Conservation (phyloP, 2,113 vertebrate species). For the Notechis scutatus region DNA sequence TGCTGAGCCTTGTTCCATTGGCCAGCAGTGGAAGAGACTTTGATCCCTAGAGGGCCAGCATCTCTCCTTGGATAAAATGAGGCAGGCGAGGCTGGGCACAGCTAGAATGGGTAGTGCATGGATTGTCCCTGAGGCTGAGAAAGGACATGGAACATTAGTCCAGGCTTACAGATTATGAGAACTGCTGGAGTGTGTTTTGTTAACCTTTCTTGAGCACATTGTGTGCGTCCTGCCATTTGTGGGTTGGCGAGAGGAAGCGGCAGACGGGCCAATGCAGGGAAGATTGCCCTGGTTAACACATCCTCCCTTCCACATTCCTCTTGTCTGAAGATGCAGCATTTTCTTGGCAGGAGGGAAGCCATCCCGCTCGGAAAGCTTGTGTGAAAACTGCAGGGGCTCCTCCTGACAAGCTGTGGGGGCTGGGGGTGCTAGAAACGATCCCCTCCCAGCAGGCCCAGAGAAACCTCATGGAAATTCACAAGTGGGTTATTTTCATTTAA, state of each 20-base stretch:
- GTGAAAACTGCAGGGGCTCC: not conserved
- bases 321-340: not conserved
- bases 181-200: not conserved
- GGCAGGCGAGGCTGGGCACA: not conserved
- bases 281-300: not conserved
- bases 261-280: not conserved
- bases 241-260: not conserved
- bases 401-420: not conserved
- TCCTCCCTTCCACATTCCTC: not conserved
- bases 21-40: not conserved
- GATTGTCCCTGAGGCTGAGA: not conserved
- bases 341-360: not conserved
- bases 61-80: not conserved
- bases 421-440: not conserved
- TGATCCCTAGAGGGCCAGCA: not conserved
- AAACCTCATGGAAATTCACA: not conserved
- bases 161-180: not conserved
- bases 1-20: not conserved
- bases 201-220: not conserved
- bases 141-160: not conserved
- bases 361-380: not conserved
- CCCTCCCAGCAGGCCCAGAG: not conserved
- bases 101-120: not conserved
- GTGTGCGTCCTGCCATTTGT: not conserved
- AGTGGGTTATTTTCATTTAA: not conserved